A percentile compares a stretch with the other conserved stretches of the same genome.
These are phyloP conservation scores for Spatulosminthurus flaviceps DNA, from an alignment of 2,888 invertebrate genomes.

Conservation along the genomic window DNA sequence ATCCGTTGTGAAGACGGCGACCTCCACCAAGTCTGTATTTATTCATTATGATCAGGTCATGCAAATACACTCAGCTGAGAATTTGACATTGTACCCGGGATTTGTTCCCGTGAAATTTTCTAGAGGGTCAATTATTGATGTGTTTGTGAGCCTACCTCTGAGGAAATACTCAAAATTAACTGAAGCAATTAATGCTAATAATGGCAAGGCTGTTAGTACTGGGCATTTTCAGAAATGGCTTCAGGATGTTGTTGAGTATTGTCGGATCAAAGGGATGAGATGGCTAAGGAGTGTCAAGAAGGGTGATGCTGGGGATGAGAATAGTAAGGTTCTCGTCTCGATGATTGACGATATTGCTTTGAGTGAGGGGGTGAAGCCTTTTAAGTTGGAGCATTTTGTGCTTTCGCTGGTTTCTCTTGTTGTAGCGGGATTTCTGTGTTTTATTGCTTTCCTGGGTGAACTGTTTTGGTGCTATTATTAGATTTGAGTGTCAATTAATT, in stretches of 20 bases:
- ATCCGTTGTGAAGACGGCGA: background rate
- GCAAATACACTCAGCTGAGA: background rate
- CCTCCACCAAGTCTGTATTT: background rate
- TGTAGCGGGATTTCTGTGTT: too few species aligned
- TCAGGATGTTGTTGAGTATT: background rate
- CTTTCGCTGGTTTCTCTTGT: too few species aligned
- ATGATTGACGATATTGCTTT: too few species aligned
- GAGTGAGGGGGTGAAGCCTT: too few species aligned
- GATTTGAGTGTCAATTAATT: too few species aligned
- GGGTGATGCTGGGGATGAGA: too few species aligned
- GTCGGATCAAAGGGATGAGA: too few species aligned
- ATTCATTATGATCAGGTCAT: background rate
- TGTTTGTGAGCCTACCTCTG: background rate
- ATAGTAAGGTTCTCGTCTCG: too few species aligned
- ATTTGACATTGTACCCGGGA: background rate
- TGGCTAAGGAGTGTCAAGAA: too few species aligned
- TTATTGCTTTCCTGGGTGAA: too few species aligned
- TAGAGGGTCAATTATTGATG: background rate
- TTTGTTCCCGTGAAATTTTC: background rate
- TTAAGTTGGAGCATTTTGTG: too few species aligned
- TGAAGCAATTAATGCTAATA: background rate
- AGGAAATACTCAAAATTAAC: background rate
- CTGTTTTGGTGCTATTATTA: too few species aligned
- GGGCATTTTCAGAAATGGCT: conserved; percentile 5
- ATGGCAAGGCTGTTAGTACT: background rate